A percentile compares a stretch with the other conserved stretches of the same genome.
These are phyloP conservation scores for Triplophysa siluroides DNA, from an alignment of 2,113 vertebrate species.

Conservation along the genomic window DNA sequence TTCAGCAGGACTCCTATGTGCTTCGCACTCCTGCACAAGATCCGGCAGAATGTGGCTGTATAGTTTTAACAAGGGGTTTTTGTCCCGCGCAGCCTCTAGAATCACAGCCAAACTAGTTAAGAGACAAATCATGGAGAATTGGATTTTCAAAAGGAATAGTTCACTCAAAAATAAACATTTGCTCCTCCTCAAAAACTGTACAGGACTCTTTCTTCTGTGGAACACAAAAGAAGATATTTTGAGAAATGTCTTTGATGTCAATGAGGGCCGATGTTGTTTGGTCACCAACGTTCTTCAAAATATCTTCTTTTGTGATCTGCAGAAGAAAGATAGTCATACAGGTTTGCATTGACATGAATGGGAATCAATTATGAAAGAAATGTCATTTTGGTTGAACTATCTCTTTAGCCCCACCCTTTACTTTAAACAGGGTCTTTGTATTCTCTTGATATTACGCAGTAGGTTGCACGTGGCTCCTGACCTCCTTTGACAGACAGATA, in stretches of 20 bases:
- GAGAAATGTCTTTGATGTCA: no score
- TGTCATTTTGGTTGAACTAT: neutral
- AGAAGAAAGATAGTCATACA: no score
- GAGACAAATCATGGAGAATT: no score
- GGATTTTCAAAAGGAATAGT: no score
- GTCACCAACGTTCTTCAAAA: no score
- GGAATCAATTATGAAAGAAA: no score
- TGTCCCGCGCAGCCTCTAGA: neutral
- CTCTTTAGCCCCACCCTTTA: neutral
- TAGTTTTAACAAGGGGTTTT: neutral
- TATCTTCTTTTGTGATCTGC: no score
- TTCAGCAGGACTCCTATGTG: neutral
- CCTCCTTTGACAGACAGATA: slow-evolving; percentile 6
- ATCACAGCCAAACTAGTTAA: neutral
- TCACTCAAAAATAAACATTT: neutral
- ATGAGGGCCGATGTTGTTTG: no score
- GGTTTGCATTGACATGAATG: no score
- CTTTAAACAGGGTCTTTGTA: neutral
- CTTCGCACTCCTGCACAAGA: neutral
- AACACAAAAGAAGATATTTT: no score
- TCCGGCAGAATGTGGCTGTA: neutral
- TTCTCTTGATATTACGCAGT: neutral
- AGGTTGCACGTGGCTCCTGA: neutral
- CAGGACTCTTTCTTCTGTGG: no score
- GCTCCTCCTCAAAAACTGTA: no score